Evolutionary conservation across 2,113 vertebrate species (phyloP).

Genomic region (Chloropsis hardwickii): DNA sequence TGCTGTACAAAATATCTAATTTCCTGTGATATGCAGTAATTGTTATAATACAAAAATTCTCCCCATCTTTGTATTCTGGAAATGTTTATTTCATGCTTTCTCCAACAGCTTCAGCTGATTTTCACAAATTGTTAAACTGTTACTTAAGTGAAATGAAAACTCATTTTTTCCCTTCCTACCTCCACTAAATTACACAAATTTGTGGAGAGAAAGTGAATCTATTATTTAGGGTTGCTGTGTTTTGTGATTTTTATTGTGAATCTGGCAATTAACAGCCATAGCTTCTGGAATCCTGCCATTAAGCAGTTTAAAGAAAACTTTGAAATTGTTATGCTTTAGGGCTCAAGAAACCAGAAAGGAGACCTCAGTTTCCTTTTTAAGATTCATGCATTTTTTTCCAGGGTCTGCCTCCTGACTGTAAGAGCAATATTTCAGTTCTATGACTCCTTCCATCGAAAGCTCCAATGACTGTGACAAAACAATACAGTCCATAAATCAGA

Average conservation of each 20-base stretch:
- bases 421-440: background rate
- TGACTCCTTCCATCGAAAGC: background rate
- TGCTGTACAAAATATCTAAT: background rate
- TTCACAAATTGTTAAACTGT: background rate
- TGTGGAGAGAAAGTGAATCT: background rate
- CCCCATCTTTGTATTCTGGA: background rate
- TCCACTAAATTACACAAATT: background rate
- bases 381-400: background rate
- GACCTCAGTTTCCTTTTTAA: background rate
- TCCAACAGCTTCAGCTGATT: background rate
- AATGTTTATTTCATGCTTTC: background rate
- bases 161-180: background rate
- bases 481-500: background rate
- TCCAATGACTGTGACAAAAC: background rate
- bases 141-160: background rate
- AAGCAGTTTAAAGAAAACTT: background rate
- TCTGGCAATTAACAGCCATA: background rate
- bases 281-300: background rate
- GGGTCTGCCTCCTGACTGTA: background rate
- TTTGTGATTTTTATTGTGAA: background rate
- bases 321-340: background rate
- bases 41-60: background rate
- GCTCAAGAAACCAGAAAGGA: background rate
- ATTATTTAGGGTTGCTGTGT: background rate
- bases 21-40: background rate